phyloP scores from a whole-genome alignment of 1,140 invertebrate species.

The Delia radicum region DNA sequence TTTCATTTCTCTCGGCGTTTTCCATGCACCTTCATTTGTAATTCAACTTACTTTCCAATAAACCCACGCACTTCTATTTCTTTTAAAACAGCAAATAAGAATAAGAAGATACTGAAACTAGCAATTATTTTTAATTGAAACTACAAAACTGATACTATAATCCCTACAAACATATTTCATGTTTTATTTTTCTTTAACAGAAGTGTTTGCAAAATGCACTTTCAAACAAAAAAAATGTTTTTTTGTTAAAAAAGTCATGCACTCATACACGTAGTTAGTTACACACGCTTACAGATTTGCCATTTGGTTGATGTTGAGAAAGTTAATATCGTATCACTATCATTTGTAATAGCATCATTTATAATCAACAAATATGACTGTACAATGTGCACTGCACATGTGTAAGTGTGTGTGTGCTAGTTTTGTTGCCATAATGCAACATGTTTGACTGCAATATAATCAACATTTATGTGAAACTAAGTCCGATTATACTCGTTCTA shows the following conservation, averaged over 20 bases:
- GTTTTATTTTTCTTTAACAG: not conserved
- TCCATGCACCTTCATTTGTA: too few species aligned
- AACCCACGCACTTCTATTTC: too few species aligned
- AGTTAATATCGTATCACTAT: not conserved
- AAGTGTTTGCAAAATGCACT: not conserved
- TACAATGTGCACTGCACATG: not conserved
- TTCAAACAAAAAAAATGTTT: not conserved
- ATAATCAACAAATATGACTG: not conserved
- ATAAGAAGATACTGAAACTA: not conserved
- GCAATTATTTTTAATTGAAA: not conserved
- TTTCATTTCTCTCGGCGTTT: too few species aligned
- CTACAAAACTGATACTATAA: not conserved
- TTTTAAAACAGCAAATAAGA: too few species aligned
- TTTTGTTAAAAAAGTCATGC: not conserved
- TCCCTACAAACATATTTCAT: not conserved
- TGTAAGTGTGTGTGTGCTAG: not conserved
- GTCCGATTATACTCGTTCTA: not conserved
- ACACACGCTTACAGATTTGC: not conserved
- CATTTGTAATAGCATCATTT: not conserved
- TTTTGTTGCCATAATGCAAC: not conserved
- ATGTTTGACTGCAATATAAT: slow-evolving; percentile 10
- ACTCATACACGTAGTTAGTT: not conserved
- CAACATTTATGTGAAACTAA: slow-evolving; percentile 13
- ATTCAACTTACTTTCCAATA: too few species aligned
- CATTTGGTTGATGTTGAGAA: not conserved